Base-by-base conservation (phyloP, 2,888 invertebrate genomes). In the Dione vanillae region DNA sequence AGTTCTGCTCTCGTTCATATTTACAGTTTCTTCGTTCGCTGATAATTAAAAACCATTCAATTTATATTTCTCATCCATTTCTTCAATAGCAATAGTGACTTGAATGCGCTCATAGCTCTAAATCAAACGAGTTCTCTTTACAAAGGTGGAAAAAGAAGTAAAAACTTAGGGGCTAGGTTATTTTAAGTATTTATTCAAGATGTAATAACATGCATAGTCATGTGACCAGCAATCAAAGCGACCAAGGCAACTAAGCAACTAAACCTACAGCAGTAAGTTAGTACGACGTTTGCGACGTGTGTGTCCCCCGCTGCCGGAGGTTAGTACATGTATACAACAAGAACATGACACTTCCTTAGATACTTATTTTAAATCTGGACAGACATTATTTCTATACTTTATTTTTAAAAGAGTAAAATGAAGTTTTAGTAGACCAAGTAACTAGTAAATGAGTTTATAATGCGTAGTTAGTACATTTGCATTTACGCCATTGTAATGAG, bases 381-480 rank as follows among this genome's bases (percentile, higher is more conserved):
- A n/a, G n/a, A n/a, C n/a, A n/a, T n/a, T n/a, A n/a, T n/a, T n/a
- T n/a, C n/a, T n/a, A n/a, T n/a, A n/a, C 7, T 14, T 6, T 52
- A 14, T 52, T 52, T 27, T 12, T 0, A 52, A 27, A 14, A 14
- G 7, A n/a, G 27, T n/a, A 52, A n/a, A 35, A 6, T 9, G n/a
- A n/a, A 12, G 27, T 10, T 8, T 52, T 35, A 52, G 8, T 35
- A 14, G 35, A n/a, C 35, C 14, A 52, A n/a, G 14, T 52, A 35
- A 52, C 14, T 52, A 52, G 35, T n/a, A 52, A 52, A 52, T 52
- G 35, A 52, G 41, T 20, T 43, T 59, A 20, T 59, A 59, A 59
- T n/a, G 59, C 20, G 19, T 20, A 12, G 9, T n/a, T 0, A 43
- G 59, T 9, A 54, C n/a, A 47, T 54, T 37, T 37, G 84, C n/a